Evolutionary conservation across 1,140 invertebrate genomes (phyloP).

Genomic region (Popillia japonica): DNA sequence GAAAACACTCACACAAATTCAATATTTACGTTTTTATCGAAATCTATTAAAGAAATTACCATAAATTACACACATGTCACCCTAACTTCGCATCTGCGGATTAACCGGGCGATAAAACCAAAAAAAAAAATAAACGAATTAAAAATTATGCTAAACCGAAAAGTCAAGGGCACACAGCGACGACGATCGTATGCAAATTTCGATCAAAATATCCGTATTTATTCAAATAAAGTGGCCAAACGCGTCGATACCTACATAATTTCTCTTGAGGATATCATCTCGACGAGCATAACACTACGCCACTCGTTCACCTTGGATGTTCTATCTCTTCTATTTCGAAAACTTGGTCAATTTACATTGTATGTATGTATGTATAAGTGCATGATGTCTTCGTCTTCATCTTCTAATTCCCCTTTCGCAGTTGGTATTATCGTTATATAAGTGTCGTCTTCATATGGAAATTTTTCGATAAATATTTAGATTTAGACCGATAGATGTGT

Average conservation of each 20-base stretch:
- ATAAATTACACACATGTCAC: neutral
- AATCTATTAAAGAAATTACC: neutral
- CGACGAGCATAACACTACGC: neutral
- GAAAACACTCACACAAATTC: no score
- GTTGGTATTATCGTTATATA: no score
- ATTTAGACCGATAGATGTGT: no score
- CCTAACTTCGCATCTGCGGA: neutral
- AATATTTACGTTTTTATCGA: no score
- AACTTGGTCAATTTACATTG: neutral
- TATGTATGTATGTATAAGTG: no score
- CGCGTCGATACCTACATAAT: neutral
- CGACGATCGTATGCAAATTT: neutral
- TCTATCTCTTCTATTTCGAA: neutral
- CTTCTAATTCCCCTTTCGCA: no score
- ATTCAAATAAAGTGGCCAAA: neutral
- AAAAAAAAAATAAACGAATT: neutral
- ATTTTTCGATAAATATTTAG: no score
- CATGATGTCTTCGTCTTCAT: no score
- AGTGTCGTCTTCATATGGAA: no score
- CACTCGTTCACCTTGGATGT: neutral
- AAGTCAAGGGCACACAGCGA: neutral
- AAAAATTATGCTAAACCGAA: neutral
- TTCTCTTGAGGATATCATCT: neutral
- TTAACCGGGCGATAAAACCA: neutral
- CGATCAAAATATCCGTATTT: neutral